These are phyloP conservation scores for Chrysolina americana DNA, from an alignment of 2,888 invertebrate genomes.

Conservation along the genomic window DNA sequence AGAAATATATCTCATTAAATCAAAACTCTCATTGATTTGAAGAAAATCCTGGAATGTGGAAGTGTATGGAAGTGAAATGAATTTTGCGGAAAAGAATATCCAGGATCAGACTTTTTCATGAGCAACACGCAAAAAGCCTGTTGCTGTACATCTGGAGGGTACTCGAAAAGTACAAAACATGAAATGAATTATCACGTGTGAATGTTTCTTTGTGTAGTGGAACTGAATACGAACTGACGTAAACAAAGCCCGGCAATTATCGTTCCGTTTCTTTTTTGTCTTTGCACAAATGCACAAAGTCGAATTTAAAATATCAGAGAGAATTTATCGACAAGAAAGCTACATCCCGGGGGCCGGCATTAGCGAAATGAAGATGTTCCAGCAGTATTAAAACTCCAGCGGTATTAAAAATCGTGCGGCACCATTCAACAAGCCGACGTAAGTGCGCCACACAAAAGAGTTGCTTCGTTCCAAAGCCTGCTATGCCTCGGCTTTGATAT, in stretches of 20 bases:
- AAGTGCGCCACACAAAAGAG: slow-evolving; percentile 42
- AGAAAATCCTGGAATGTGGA: no score
- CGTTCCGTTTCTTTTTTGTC: neutral
- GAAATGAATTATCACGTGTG: no score
- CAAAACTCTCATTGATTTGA: no score
- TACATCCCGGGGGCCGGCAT: slow-evolving; percentile 35
- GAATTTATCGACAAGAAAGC: slow-evolving; percentile 2
- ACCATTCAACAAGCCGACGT: slow-evolving; percentile 14
- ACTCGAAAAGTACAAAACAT: no score
- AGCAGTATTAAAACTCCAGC: neutral
- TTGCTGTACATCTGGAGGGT: no score
- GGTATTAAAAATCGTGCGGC: slow-evolving; percentile 18
- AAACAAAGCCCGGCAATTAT: neutral
- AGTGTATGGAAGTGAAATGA: no score
- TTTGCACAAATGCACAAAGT: neutral
- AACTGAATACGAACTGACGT: neutral
- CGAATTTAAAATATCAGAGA: neutral
- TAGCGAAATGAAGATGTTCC: slow-evolving; percentile 51
- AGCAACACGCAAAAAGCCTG: no score
- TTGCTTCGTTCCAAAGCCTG: slow-evolving; percentile 47
- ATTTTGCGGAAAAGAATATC: no score
- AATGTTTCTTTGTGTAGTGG: no score
- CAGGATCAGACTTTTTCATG: no score
- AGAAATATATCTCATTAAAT: no score
- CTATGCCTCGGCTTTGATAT: slow-evolving; percentile 51